Base-by-base conservation (phyloP, 2,888 invertebrate species). In the Diarsia mendica region DNA sequence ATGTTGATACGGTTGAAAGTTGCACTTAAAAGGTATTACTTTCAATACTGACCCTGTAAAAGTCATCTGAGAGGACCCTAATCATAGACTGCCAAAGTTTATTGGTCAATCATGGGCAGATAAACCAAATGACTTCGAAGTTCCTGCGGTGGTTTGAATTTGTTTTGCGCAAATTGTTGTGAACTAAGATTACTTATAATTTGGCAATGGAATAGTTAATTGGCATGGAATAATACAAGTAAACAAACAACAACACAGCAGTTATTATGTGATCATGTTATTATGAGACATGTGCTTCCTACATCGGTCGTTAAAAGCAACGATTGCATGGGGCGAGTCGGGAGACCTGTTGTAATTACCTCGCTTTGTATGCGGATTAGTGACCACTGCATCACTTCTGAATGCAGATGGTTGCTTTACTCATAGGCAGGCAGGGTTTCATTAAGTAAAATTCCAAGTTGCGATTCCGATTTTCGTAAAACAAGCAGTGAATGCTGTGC, bases 291-390 rank as follows among this genome's bases (percentile, higher is more conserved):
- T 33, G 66, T 80, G 63, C 48, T 60, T n/a, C 64, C 28, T 23
- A 44, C 44, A 74, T n/a, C 13, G 33, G 28, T 67, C 67, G 65
- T 65, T 82, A 81, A 68, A 65, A 48, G 58, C 13, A 49, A 65
- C 58, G 64, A 74, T 18, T 18, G 55, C 46, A 33, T 28, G 39
- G 15, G 15, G 33, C 11, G 58, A 15, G n/a, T 44, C 15, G 51
- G 80, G 58, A 67, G 64, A 15, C 51, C n/a, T 33, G 65, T 60
- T n/a, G 39, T 77, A 49, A 67, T 60, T 75, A 55, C 23, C 51
- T 8, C 64, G 39, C 48, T 65, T 60, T 68, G 67, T 75, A 65
- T 65, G 65, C 65, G 65, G 15, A 65, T 68, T 75, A 68, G 28
- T 28, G 60, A 61, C 23, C 64, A 23, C 49, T 64, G 46, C 10